Base-by-base conservation (phyloP, 2,888 invertebrate genomes). In the Ceramica pisi region DNA sequence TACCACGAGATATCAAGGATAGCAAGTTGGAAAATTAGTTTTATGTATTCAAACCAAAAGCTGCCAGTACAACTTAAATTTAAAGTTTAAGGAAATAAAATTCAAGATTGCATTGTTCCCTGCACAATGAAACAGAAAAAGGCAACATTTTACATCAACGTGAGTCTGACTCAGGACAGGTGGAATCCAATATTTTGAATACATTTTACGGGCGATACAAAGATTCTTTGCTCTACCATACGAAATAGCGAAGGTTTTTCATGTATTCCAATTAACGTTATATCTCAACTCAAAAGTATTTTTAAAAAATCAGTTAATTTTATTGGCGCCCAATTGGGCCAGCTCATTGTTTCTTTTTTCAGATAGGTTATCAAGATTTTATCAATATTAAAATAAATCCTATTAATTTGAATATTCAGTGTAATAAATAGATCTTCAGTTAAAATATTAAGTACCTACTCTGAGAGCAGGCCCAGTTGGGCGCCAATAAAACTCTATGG, bases 201-300 rank as follows among this genome's bases (percentile, higher is more conserved):
- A 62, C 26, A 82, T 71, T 78, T 82, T 78, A 82, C 59, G 62
- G 63, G 59, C 23, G 10, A 62, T 61, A 63, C 65, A 46, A 62
- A 56, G 56, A 78, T 62, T 23, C 16, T 56, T 21, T 2, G 69
- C 26, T 53, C 4, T 53, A 23, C 16, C 19, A 55, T 35, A 53
- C 7, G 3, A 56, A 74, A 73, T 50, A 23, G 21, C 16, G 5
- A 23, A 14, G 50, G 16, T 71, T 46, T 57, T 16, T 26, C 21
- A 26, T 70, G 19, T 56, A 41, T 69, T 70, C 38, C 23, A 57
- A 35, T 56, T 26, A 48, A 56, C 7, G 19, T 38, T 46, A 67
- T 10, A 16, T 31, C 31, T 31, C 31, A 50, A 41, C 41, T n/a
- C n/a, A n/a, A n/a, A n/a, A n/a, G 9, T 21, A 23, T 62, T 38